Base-by-base conservation (phyloP, 2,888 invertebrate genomes). In the Eupelmus urozonus region DNA sequence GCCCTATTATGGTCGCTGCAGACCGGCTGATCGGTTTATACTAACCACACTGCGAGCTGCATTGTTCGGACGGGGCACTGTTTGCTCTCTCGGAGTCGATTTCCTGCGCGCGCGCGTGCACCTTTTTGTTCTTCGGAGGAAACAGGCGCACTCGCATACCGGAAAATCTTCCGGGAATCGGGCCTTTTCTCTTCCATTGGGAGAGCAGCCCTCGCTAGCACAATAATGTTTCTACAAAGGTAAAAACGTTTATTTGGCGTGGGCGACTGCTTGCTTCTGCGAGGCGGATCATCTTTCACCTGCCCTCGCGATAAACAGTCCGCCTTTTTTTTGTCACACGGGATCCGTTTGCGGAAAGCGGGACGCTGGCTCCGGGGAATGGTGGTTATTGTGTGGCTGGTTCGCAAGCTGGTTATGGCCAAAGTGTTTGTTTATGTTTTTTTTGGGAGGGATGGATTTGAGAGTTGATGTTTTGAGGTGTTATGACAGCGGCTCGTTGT, bases 131-230 rank as follows among this genome's bases (percentile, higher is more conserved):
- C 29, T 71, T 20, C 45, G 27, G 45, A 13, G 45, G 9, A 16
- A 2, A 45, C 16, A 16, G 13, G 2, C 16, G 25, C 27, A n/a
- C 29, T 27, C 5, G 27, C 25, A 23, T 25, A 77, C 69, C 74
- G 80, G 77, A 77, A 80, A 80, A 70, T 80, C 74, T 80, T 80
- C 80, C 80, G 77, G 66, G 80, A 80, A 80, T 80, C 69, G 13
- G 45, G 5, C n/a, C 59, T 53, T 57, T 63, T 69, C 27, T 57
- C 25, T 55, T 53, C 34, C 49, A 4, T 27, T 25, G 34, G 9
- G 9, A 34, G 45, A 27, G 40, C 16, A 13, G n/a, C n/a, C n/a
- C n/a, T n/a, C n/a, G n/a, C n/a, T n/a, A n/a, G n/a, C n/a, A n/a
- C n/a, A n/a, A n/a, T n/a, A n/a, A n/a, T 34, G 3, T 34, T 34